phyloP scores from a whole-genome alignment of 2,113 vertebrate species.

The Cairina moschata region DNA sequence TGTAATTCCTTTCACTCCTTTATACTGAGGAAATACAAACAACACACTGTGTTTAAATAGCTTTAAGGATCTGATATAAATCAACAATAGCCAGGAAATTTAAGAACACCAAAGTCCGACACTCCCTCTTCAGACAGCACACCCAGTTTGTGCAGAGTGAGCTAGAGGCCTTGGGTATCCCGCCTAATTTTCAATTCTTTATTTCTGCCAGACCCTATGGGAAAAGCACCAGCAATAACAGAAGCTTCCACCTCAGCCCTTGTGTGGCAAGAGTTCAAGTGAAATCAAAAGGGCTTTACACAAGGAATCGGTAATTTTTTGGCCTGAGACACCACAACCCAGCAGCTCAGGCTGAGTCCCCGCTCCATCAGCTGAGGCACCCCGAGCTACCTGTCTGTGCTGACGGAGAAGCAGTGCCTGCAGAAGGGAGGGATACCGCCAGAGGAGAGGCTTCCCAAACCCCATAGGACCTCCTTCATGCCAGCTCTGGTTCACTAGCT shows the following conservation, averaged over 20 bases:
- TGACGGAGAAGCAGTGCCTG: background rate
- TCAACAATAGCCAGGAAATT: slow-evolving; percentile 69
- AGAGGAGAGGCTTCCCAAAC: background rate
- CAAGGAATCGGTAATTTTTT: background rate
- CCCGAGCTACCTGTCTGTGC: background rate
- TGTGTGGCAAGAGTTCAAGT: background rate
- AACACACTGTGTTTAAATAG: slow-evolving; percentile 43
- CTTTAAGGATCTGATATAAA: slow-evolving; percentile 54
- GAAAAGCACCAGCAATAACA: slow-evolving; percentile 2
- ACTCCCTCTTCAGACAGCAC: slow-evolving; percentile 38
- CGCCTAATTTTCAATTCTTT: background rate
- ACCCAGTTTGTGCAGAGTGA: background rate
- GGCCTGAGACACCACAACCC: background rate
- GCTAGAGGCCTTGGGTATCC: background rate
- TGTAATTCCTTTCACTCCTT: slow-evolving; percentile 29
- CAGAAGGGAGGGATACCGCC: background rate
- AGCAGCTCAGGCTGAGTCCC: background rate
- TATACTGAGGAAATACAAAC: slow-evolving; percentile 43
- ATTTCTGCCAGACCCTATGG: background rate
- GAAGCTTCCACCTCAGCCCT: background rate
- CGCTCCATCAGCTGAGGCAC: background rate
- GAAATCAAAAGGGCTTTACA: background rate
- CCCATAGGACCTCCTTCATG: background rate
- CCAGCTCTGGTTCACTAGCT: background rate
- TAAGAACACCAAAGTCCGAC: slow-evolving; percentile 30